phyloP scores from a whole-genome alignment of 1,140 invertebrate species.

The Brachionus plicatilis region DNA sequence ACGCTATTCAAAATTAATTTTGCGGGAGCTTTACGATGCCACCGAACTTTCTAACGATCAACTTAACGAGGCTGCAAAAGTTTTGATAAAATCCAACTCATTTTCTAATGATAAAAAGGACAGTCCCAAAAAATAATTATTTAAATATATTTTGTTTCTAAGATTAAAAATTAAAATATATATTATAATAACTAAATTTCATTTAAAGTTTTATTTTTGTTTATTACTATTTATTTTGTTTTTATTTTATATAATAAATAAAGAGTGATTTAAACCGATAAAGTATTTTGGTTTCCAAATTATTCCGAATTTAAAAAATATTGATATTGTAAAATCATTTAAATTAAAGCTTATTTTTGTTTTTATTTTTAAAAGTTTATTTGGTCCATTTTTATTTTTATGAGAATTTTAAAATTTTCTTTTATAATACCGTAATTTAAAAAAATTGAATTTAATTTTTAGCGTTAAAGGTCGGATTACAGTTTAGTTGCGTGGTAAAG shows the following conservation, averaged over 20 bases:
- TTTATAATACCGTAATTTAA: no score
- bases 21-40: slow-evolving; percentile 20
- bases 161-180: not conserved
- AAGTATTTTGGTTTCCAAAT: no score
- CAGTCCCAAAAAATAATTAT: not conserved
- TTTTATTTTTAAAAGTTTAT: no score
- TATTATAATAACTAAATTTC: not conserved
- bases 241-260: not conserved
- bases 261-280: not conserved
- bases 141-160: not conserved
- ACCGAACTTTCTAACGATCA: slow-evolving; percentile 21
- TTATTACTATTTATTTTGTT: not conserved
- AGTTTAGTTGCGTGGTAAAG: no score
- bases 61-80: slow-evolving; percentile 15
- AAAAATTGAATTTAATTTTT: no score
- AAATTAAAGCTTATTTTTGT: no score
- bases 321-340: no score
- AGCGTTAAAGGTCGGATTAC: no score
- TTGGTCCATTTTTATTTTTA: no score
- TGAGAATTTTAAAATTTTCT: no score
- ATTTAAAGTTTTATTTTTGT: not conserved
- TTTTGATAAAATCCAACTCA: slow-evolving; percentile 12
- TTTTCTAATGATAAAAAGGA: not conserved
- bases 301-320: no score
- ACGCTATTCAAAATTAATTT: slow-evolving; percentile 29